phyloP scores from a whole-genome alignment of 2,888 invertebrate species.

The Aleiodes alternator region DNA sequence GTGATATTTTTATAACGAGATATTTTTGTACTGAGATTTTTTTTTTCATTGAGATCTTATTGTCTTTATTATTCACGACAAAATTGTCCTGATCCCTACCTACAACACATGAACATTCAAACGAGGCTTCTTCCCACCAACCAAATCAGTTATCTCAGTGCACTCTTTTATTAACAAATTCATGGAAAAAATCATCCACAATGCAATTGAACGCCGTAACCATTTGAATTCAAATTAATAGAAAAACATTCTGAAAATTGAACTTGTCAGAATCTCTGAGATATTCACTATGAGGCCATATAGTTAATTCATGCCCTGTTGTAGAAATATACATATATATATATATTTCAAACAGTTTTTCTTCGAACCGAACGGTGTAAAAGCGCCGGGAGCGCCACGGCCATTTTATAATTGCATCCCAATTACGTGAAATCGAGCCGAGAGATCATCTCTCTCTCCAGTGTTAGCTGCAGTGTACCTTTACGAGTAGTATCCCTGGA shows the following conservation, averaged over 20 bases:
- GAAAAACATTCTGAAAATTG: background rate
- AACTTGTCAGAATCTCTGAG: background rate
- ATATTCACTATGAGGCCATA: background rate
- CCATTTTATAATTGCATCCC: slow-evolving; percentile 67
- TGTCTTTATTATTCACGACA: too few species aligned
- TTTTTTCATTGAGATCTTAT: too few species aligned
- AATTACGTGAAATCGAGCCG: slow-evolving; percentile 64
- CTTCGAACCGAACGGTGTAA: slow-evolving; percentile 59
- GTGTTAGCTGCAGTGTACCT: slow-evolving; percentile 27
- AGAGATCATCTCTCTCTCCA: slow-evolving; percentile 55
- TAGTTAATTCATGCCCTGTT: background rate
- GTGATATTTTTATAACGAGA: too few species aligned
- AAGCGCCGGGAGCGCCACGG: slow-evolving; percentile 60
- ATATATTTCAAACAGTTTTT: slow-evolving; percentile 50
- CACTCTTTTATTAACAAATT: background rate
- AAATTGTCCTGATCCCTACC: too few species aligned
- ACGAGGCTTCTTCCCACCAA: too few species aligned
- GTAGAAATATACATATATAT: background rate
- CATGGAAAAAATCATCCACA: slow-evolving; percentile 11
- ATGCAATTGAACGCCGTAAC: background rate
- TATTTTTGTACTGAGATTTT: too few species aligned
- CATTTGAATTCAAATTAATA: too few species aligned
- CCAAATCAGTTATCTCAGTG: too few species aligned
- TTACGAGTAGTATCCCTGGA: slow-evolving; percentile 60
- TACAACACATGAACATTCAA: too few species aligned